Base-by-base conservation (phyloP, 2,888 invertebrate species). In the Kuschelorhynchus macadamiae region DNA sequence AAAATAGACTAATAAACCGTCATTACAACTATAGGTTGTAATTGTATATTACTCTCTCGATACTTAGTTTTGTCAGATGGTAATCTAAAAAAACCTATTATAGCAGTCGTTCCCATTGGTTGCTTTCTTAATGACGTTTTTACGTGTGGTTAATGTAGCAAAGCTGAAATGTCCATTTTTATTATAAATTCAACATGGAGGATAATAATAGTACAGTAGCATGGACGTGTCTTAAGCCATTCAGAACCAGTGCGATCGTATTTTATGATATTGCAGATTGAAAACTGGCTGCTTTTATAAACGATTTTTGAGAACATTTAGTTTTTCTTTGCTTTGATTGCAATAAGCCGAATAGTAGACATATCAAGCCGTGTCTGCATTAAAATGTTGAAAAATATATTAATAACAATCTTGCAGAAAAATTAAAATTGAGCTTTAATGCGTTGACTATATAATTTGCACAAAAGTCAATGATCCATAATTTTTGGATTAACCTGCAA, bases 101-200 rank as follows among this genome's bases (percentile, higher is more conserved):
- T 78, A 79, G 73, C 74, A 72, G 69, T 77, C 77, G 80, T 80
- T 82, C 79, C 81, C 73, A 84, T 84, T 84, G 83, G 83, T 74
- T 78, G 81, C 74, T 75, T 80, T 76, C 80, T 79, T 84, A 84
- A 84, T 83, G 83, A 83, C 78, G 80, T 82, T 84, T 83, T 84
- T 81, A 83, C 84, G 84, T 84, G 84, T 81, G 81, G 79, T 79
- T 81, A 80, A 80, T 80, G 77, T 78, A 72, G 77, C 75, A 76
- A 74, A 78, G 74, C 76, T 75, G 78, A 78, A 82, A 81, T 79
- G 81, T 76, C 80, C 82, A 82, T 82, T 82, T 82, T 83, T 83
- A 82, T 82, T 82, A 82, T 80, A 80, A 81, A 82, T 82, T 79
- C 83, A 83, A 82, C 75, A 83, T 83, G 83, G 83, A 80, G 80